Evolutionary conservation across 2,888 invertebrate species (phyloP).

Genomic region (Himalopsyche anomala): DNA sequence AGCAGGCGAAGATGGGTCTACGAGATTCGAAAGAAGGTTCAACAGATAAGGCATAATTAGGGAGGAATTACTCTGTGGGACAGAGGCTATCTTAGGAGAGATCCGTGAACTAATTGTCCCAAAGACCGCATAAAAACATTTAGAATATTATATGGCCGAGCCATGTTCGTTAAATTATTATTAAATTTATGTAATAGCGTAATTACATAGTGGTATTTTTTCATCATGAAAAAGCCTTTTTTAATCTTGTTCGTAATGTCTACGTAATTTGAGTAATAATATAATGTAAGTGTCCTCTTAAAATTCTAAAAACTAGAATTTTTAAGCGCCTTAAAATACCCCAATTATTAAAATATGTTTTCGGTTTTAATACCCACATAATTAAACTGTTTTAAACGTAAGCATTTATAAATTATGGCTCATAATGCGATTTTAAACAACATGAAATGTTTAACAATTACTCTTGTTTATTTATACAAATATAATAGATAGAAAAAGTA

Average conservation of each 20-base stretch:
- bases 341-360: too few relatives aligned
- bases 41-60: slow-evolving; percentile 62
- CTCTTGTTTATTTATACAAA: too few relatives aligned
- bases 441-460: too few relatives aligned
- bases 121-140: slow-evolving; percentile 22
- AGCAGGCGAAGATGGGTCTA: slow-evolving; percentile 52
- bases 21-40: slow-evolving; percentile 62
- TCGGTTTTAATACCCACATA: too few relatives aligned
- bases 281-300: too few relatives aligned
- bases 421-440: too few relatives aligned
- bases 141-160: not conserved
- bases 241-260: not conserved
- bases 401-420: too few relatives aligned
- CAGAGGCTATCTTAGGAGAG: slow-evolving; percentile 40
- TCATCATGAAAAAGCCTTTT: not conserved
- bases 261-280: not conserved
- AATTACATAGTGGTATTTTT: not conserved
- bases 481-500: too few relatives aligned
- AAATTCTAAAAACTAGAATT: too few relatives aligned
- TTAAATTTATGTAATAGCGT: slow-evolving; percentile 19
- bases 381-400: too few relatives aligned
- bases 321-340: too few relatives aligned
- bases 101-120: slow-evolving; percentile 38
- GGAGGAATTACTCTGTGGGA: slow-evolving; percentile 54
- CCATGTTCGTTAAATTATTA: slow-evolving; percentile 8